phyloP scores from a whole-genome alignment of 2,797 vertebrate genomes.

The Anabacerthia variegaticeps region DNA sequence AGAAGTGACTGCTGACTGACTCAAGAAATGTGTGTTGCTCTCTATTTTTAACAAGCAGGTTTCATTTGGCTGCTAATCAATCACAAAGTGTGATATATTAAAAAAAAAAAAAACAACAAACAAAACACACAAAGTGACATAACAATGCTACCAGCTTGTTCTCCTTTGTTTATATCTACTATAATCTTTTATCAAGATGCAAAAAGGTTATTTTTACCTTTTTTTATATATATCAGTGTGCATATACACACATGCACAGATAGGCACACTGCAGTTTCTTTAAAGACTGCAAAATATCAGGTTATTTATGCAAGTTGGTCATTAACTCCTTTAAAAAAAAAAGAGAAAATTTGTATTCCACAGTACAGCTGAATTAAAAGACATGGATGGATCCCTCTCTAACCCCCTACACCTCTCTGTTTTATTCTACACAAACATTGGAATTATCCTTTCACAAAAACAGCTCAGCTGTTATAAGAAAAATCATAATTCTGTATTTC shows the following conservation, averaged over 20 bases:
- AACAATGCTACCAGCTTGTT: neutral
- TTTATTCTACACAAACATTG: neutral
- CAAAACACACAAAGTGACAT: neutral
- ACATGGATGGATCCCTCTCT: neutral
- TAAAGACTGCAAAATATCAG: neutral
- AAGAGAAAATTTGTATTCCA: neutral
- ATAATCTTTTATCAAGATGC: neutral
- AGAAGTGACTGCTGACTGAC: neutral
- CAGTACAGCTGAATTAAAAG: neutral
- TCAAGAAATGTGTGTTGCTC: neutral
- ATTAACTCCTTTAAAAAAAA: neutral
- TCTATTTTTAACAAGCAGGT: neutral
- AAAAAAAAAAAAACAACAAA: neutral
- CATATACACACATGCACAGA: neutral
- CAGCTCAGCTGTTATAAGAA: neutral
- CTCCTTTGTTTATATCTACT: neutral
- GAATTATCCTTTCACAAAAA: neutral
- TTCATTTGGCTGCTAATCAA: neutral
- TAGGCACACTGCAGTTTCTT: neutral
- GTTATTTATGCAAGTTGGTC: neutral
- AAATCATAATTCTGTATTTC: neutral
- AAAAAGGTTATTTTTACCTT: neutral
- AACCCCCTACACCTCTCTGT: neutral
- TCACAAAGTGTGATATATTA: neutral
- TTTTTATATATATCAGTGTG: neutral